Conservation (phyloP, 2,113 vertebrate species). For the Acanthochromis polyacanthus region DNA sequence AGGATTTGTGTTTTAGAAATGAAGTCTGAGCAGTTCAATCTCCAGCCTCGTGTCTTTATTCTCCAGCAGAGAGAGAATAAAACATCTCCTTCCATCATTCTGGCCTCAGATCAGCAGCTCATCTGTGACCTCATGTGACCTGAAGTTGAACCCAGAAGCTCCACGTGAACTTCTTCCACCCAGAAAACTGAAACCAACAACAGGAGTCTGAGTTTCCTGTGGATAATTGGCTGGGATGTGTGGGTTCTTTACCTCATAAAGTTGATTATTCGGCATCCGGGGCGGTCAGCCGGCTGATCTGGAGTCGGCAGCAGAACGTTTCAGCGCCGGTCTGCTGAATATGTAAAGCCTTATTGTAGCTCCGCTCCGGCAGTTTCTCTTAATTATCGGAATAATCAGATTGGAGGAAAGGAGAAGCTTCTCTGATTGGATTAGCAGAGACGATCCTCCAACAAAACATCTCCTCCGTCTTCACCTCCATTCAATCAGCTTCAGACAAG, state of each 20-base stretch:
- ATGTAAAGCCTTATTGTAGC: slow-evolving; percentile 79
- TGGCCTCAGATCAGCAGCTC: too few species aligned
- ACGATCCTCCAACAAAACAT: slow-evolving; percentile 55
- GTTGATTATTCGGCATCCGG: background rate
- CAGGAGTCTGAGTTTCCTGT: too few species aligned
- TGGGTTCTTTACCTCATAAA: background rate
- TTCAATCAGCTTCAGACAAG: slow-evolving; percentile 62
- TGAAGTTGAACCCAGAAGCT: too few species aligned
- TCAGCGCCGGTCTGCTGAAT: slow-evolving; percentile 66
- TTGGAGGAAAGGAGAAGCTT: slow-evolving; percentile 70
- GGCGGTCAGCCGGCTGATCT: slow-evolving; percentile 1
- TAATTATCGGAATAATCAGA: slow-evolving; percentile 84
- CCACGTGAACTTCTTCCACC: too few species aligned
- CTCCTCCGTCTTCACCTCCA: slow-evolving; percentile 49
- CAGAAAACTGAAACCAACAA: background rate
- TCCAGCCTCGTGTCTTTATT: too few species aligned
- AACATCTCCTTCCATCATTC: too few species aligned
- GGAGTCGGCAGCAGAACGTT: slow-evolving; percentile 36
- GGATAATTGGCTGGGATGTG: background rate
- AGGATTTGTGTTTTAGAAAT: too few species aligned
- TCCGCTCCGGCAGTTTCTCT: slow-evolving; percentile 76
- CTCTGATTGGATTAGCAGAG: slow-evolving; percentile 79
- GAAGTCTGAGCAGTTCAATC: too few species aligned
- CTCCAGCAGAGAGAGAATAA: too few species aligned
- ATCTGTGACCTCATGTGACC: too few species aligned